phyloP scores from a whole-genome alignment of 2,797 vertebrate species.

The Urophycis tenuis region DNA sequence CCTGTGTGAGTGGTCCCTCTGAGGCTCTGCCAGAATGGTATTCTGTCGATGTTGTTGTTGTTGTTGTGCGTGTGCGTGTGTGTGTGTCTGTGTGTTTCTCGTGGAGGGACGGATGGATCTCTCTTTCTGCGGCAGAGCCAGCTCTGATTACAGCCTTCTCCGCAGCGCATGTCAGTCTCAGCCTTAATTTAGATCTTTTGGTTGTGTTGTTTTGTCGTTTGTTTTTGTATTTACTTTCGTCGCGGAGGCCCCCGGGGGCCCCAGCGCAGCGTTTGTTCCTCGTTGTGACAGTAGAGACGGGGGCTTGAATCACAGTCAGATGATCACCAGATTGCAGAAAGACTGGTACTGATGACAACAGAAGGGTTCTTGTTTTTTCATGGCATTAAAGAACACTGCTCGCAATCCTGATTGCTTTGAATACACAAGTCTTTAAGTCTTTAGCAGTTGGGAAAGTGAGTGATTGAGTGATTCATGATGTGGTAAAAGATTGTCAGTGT shows the following conservation, averaged over 20 bases:
- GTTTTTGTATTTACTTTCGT: neutral
- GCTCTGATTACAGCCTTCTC: constrained; percentile 63
- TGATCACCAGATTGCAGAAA: constrained; percentile 56
- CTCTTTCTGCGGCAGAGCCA: constrained; percentile 52
- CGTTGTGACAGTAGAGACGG: constrained; percentile 58
- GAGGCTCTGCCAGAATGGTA: too few species aligned
- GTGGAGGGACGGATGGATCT: constrained; percentile 47
- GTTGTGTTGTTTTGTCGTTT: too few species aligned
- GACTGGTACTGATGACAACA: constrained; percentile 24
- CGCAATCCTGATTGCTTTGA: constrained; percentile 43
- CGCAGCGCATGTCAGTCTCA: constrained; percentile 57
- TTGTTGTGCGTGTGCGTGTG: neutral
- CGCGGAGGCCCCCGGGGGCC: neutral
- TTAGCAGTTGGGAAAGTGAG: constrained; percentile 21
- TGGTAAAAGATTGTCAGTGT: neutral
- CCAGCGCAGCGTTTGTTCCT: constrained; percentile 39
- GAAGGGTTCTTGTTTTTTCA: constrained; percentile 28
- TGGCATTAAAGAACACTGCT: constrained; percentile 38
- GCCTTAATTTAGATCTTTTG: constrained; percentile 63
- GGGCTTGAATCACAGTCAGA: constrained; percentile 68
- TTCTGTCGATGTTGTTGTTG: neutral
- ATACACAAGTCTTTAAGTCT: constrained; percentile 31
- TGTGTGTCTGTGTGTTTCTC: constrained; percentile 20
- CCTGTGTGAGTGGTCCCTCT: too few species aligned
- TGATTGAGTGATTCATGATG: constrained; percentile 18